Evolutionary conservation across 2,113 vertebrate genomes (phyloP), one percentile per base, ranked within the genome.

Genomic region (Casuarius casuarius): DNA sequence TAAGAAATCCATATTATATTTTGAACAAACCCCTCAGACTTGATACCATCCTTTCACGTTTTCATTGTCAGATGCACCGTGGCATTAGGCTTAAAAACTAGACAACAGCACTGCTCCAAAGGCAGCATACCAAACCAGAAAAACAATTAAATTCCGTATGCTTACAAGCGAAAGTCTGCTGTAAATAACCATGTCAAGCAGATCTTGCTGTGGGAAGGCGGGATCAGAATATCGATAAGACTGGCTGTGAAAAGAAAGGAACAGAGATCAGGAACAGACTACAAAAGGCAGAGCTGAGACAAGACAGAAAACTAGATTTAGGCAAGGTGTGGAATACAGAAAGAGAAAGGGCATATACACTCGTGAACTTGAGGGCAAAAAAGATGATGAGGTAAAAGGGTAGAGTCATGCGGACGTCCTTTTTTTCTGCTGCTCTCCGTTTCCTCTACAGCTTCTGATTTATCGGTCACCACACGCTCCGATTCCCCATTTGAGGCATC

Each of bases 151-250:
- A 94, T 89, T 89, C 63, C 73, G 22, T 74, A 51, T 87, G 91
- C 96, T 97, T 95, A 93, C 82, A 94, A 94, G 92, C 25, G 62
- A 49, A 89, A 94, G 71, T 48, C 73, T 90, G 94, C 91, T 96
- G 92, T 89, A 97, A 97, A 96, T 96, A 97, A 90, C 95, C 90
- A 75, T 80, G 89, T 90, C 94, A 85, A 89, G 94, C 10, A 79
- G 58, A 83, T 90, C 87, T 66, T 70, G 86, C 87, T 83, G 79
- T 68, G 92, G 81, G 85, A 87, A 84, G 54, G 71, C 77, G 78
- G 80, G 54, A 94, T 85, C 56, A 28, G 91, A 96, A 95, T 95
- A 90, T 58, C 3, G 59, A 94, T 83, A 94, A 74, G 58, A 89
- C 44, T 44, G 22, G 46, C 75, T 76, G 67, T 29, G 42, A 90